A percentile compares a stretch with the other conserved stretches of the same genome.
phyloP scores from a whole-genome alignment of 2,113 vertebrate species.

The Thalassarche chlororhynchos region DNA sequence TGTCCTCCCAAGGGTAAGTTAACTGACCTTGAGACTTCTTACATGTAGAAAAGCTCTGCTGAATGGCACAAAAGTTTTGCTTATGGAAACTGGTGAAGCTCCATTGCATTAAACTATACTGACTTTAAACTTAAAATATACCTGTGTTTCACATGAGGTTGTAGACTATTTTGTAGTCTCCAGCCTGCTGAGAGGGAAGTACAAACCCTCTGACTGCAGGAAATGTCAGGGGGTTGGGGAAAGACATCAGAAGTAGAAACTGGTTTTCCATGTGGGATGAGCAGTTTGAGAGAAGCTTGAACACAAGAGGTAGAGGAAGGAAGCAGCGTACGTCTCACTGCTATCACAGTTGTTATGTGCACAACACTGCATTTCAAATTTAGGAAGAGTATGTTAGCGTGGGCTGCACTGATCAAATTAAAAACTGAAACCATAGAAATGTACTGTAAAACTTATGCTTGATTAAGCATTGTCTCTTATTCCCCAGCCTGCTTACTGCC shows the following conservation, averaged over 20 bases:
- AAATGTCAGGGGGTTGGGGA: not conserved
- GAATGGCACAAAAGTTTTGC: not conserved
- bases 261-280: not conserved
- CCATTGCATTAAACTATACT: not conserved
- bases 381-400: not conserved
- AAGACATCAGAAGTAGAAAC: not conserved
- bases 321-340: not conserved
- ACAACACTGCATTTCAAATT: not conserved
- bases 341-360: not conserved
- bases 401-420: not conserved
- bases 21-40: not conserved
- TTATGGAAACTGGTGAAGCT: not conserved
- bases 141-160: fast-evolving
- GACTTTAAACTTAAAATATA: not conserved
- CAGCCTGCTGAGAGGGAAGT: not conserved
- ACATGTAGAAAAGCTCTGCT: not conserved
- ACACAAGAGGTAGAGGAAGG: not conserved
- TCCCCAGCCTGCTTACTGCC: not conserved
- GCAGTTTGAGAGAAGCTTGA: not conserved
- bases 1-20: not conserved
- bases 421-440: not conserved
- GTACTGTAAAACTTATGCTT: not conserved
- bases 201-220: not conserved
- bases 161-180: not conserved
- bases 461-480: not conserved